Evolutionary conservation across 2,888 invertebrate species (phyloP).

Genomic region (Argyresthia albistria): DNA sequence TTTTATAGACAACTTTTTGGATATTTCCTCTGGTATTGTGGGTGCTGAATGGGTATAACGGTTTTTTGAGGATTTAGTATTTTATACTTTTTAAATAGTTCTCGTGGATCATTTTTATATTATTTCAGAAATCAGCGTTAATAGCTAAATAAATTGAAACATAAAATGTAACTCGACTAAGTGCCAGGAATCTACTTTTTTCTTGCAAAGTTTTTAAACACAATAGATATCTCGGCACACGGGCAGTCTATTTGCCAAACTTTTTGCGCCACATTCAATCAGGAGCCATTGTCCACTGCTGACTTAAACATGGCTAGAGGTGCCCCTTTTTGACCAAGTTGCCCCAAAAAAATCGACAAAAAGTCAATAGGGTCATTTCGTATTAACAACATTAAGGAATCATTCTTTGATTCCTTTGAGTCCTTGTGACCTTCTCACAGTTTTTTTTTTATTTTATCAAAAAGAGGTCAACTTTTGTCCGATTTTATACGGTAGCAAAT

Average conservation of each 20-base stretch:
- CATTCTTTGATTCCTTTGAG: slow-evolving; percentile 22
- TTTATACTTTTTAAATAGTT: too few species aligned
- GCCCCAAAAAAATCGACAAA: slow-evolving; percentile 29
- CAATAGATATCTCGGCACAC: background rate
- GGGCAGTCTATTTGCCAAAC: slow-evolving; percentile 13
- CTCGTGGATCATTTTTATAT: too few species aligned
- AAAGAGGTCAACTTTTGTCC: slow-evolving; percentile 14
- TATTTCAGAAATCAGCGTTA: too few species aligned
- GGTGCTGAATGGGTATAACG: slow-evolving; percentile 48
- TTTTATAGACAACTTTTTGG: slow-evolving; percentile 39
- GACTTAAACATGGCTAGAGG: slow-evolving; percentile 31
- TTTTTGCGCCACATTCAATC: slow-evolving; percentile 34
- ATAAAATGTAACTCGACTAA: too few species aligned
- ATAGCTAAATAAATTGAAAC: too few species aligned
- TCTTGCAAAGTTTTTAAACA: background rate
- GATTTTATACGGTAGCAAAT: slow-evolving; percentile 28
- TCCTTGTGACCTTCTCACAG: slow-evolving; percentile 1
- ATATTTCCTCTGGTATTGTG: slow-evolving; percentile 21
- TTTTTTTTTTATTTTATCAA: slow-evolving; percentile 6
- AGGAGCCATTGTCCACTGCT: slow-evolving; percentile 47
- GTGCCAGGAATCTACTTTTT: background rate
- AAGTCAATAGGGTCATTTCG: slow-evolving; percentile 33
- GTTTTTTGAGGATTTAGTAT: slow-evolving; percentile 19
- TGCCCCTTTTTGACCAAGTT: slow-evolving; percentile 45
- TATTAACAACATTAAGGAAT: slow-evolving; percentile 32